Percentiles rank a stretch among this genome's conserved stretches.
Conservation (phyloP, 2,888 invertebrate genomes). For the Resseliella maxima region DNA sequence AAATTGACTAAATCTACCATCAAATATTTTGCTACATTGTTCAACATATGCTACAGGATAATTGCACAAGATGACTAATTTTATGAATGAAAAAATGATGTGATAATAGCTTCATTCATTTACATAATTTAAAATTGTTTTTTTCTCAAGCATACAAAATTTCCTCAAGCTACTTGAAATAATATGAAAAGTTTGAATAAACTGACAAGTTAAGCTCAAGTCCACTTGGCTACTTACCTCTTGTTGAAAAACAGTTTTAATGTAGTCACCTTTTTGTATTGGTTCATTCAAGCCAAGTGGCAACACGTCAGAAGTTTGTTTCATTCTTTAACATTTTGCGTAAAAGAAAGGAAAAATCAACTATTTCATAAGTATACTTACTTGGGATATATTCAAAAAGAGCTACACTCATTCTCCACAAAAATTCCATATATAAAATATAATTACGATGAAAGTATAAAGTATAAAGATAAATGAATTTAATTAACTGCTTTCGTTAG, state of each 20-base stretch:
- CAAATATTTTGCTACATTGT: no score
- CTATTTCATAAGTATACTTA: no score
- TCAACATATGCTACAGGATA: no score
- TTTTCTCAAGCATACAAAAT: neutral
- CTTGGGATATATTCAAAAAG: no score
- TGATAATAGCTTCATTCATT: slow-evolving; percentile 5
- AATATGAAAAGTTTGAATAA: neutral
- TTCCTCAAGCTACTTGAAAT: neutral
- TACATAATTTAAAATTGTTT: neutral
- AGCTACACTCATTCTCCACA: no score
- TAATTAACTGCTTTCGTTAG: neutral
- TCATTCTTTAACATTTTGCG: no score
- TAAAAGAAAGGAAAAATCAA: no score
- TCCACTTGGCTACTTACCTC: slow-evolving; percentile 2
- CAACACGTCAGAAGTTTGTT: no score
- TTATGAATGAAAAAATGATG: neutral
- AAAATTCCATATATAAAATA: neutral
- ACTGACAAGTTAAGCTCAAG: neutral
- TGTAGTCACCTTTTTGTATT: neutral
- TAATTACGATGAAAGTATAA: neutral
- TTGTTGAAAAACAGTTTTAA: neutral
- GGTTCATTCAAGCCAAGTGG: neutral
- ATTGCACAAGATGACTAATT: neutral
- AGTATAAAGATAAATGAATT: neutral
- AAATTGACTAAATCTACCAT: no score